Conservation (phyloP, 2,113 vertebrate genomes). For the Dicaeum eximium region DNA sequence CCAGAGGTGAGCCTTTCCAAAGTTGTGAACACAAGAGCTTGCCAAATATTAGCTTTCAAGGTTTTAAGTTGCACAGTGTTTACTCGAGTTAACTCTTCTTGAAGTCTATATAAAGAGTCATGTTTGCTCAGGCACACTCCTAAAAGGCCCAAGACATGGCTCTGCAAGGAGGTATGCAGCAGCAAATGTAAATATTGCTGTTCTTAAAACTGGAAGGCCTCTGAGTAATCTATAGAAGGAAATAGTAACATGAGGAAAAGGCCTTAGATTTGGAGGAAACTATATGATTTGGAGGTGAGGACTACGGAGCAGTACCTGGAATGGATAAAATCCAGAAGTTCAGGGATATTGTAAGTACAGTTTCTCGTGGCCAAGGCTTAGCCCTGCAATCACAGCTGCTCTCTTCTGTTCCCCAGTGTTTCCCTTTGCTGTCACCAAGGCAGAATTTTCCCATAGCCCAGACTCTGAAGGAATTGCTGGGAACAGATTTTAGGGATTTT, state of each 20-base stretch:
- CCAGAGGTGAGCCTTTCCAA: conserved; percentile 67
- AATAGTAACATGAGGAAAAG: not conserved
- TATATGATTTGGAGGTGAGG: not conserved
- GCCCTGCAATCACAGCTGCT: not conserved
- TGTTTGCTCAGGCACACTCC: conserved; percentile 67
- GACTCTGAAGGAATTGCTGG: not conserved
- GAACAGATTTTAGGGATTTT: not conserved
- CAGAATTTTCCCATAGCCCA: not conserved
- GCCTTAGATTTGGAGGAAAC: not conserved
- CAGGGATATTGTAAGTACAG: not conserved
- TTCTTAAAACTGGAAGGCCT: conserved; percentile 11
- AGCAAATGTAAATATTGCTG: conserved; percentile 61
- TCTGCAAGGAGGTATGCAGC: conserved; percentile 53
- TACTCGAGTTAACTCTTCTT: conserved; percentile 63
- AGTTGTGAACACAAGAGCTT: conserved; percentile 62
- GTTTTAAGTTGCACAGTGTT: conserved; percentile 51
- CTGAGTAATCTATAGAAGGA: not conserved
- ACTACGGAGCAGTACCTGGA: not conserved
- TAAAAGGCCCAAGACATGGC: conserved; percentile 37
- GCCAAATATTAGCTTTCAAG: conserved; percentile 78
- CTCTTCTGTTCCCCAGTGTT: not conserved
- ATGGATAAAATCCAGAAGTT: not conserved
- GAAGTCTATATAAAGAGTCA: conserved; percentile 50
- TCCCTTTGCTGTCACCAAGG: not conserved
- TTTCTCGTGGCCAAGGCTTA: not conserved